Conservation (phyloP, 2,797 vertebrate species). For the Sylvilagus floridanus region DNA sequence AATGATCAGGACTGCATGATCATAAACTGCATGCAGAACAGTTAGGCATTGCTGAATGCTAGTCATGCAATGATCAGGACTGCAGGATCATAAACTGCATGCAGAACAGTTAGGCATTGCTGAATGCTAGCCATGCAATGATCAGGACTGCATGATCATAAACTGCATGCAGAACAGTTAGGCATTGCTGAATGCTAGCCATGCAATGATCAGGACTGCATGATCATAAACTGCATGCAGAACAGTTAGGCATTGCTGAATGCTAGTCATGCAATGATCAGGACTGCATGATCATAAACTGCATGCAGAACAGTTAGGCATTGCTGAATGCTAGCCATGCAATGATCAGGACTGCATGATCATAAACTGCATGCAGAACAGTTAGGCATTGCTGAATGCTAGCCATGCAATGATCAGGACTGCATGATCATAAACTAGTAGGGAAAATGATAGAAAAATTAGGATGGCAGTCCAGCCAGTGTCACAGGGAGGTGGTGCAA, state of each 20-base stretch:
- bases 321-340: neutral
- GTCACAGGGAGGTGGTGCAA: neutral
- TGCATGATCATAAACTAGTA: neutral
- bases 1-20: fast-evolving
- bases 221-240: no score
- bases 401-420: no score
- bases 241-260: neutral
- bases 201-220: no score
- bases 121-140: no score
- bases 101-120: neutral
- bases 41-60: neutral
- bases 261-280: no score
- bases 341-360: fast-evolving
- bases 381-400: neutral
- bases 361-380: neutral
- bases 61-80: no score
- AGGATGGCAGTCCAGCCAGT: neutral
- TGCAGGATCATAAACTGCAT: no score
- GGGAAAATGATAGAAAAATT: neutral
- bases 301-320: neutral
- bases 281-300: no score
- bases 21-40: neutral
- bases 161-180: neutral
- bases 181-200: neutral
- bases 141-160: no score